Percentiles rank a stretch among this genome's conserved stretches.
These are phyloP conservation scores for Chouioia cunea DNA, from an alignment of 2,888 invertebrate genomes.

Conservation along the genomic window DNA sequence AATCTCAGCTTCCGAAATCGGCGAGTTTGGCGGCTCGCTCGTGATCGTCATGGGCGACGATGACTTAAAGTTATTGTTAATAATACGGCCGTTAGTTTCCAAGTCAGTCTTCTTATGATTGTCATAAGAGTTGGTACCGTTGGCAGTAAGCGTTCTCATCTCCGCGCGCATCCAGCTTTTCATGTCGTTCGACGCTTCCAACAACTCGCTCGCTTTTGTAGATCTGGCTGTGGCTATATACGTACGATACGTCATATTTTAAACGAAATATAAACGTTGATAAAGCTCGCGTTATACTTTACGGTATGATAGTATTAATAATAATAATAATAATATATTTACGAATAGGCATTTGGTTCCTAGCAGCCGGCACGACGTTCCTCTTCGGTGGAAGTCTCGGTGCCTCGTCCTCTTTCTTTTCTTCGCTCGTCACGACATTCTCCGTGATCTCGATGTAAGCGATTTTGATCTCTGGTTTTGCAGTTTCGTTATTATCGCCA, in stretches of 20 bases:
- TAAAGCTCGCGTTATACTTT: too few relatives aligned
- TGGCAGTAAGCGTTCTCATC: slow-evolving; percentile 53
- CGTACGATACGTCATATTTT: too few relatives aligned
- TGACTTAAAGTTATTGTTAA: slow-evolving; percentile 28
- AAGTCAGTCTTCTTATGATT: slow-evolving; percentile 26
- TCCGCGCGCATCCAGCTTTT: slow-evolving; percentile 62
- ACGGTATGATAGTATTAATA: too few relatives aligned
- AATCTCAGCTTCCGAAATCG: slow-evolving; percentile 35
- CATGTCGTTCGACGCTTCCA: slow-evolving; percentile 60
- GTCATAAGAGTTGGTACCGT: slow-evolving; percentile 29
- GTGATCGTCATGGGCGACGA: slow-evolving; percentile 45
- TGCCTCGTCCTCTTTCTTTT: slow-evolving; percentile 63
- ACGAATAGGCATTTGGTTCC: slow-evolving; percentile 38
- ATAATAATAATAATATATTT: too few relatives aligned
- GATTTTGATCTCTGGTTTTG: slow-evolving; percentile 58
- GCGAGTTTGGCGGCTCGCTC: slow-evolving; percentile 41
- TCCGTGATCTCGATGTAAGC: slow-evolving; percentile 64
- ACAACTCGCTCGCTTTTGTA: slow-evolving; percentile 62
- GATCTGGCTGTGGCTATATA: slow-evolving; percentile 67
- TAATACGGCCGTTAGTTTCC: neutral
- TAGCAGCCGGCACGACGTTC: slow-evolving; percentile 33
- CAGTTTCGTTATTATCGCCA: slow-evolving; percentile 34
- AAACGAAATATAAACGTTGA: neutral
- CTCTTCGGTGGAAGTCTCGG: slow-evolving; percentile 45
- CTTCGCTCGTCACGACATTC: slow-evolving; percentile 69